Evolutionary conservation across 2,113 vertebrate species (phyloP).

Genomic region (Xenopus tropicalis): DNA sequence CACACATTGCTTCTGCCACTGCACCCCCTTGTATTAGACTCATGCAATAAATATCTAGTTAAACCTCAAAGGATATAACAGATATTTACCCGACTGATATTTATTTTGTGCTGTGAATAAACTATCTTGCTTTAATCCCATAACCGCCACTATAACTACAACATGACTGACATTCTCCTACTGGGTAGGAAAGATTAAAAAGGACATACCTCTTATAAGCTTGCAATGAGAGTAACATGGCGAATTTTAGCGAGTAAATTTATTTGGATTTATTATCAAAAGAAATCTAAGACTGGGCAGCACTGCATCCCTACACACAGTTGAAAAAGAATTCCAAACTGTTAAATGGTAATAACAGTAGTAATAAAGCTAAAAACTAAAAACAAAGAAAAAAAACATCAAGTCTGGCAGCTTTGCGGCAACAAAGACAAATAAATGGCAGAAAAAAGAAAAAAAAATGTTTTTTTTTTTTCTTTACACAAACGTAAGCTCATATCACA

Average conservation of each 20-base stretch:
- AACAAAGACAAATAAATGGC: slow-evolving; percentile 50
- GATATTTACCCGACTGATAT: neutral
- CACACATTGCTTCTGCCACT: slow-evolving; percentile 47
- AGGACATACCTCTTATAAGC: slow-evolving; percentile 79
- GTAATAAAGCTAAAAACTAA: slow-evolving; percentile 70
- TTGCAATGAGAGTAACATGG: slow-evolving; percentile 82
- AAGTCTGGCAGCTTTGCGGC: slow-evolving; percentile 57
- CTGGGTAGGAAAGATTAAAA: slow-evolving; percentile 77
- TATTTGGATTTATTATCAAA: slow-evolving; percentile 71
- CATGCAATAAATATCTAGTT: slow-evolving; percentile 45
- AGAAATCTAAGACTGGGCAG: slow-evolving; percentile 82
- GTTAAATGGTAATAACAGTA: slow-evolving; percentile 70
- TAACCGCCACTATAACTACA: slow-evolving; percentile 57
- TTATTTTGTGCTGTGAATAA: neutral
- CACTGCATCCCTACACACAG: slow-evolving; percentile 81
- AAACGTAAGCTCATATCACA: slow-evolving; percentile 89
- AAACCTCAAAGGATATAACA: neutral
- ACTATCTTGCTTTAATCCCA: slow-evolving; percentile 32
- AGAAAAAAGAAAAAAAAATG: slow-evolving; percentile 51
- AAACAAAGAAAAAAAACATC: slow-evolving; percentile 25
- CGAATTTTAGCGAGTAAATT: slow-evolving; percentile 71
- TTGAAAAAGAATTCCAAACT: slow-evolving; percentile 76
- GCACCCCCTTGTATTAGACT: slow-evolving; percentile 53
- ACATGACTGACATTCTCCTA: slow-evolving; percentile 62
- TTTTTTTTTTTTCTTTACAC: slow-evolving; percentile 52